Evolutionary conservation across 2,888 invertebrate species (phyloP).

Genomic region (Caenorhabditis doughertyi): DNA sequence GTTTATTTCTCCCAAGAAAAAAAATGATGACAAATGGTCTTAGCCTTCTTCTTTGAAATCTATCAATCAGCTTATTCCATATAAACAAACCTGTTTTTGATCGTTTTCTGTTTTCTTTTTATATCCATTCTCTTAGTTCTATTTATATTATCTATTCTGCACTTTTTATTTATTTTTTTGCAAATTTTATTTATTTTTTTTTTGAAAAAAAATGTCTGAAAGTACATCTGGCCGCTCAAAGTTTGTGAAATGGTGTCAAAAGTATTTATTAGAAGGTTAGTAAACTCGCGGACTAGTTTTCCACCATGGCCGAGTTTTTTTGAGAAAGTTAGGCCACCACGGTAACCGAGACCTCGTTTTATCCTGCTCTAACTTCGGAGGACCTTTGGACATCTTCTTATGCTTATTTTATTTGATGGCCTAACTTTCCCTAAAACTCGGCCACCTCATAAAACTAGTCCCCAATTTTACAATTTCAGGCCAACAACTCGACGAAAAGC

Average conservation of each 20-base stretch:
- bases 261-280: constrained; percentile 33
- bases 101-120: too few species aligned
- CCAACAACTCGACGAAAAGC: constrained; percentile 52
- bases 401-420: not conserved
- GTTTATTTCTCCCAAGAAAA: too few species aligned
- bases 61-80: too few species aligned
- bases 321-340: not conserved
- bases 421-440: too few species aligned
- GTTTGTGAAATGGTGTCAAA: constrained; percentile 24
- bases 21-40: too few species aligned
- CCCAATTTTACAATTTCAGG: constrained; percentile 9
- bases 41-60: too few species aligned
- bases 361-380: too few species aligned
- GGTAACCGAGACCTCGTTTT: not conserved
- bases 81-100: too few species aligned
- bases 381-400: too few species aligned
- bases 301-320: not conserved
- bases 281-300: not conserved
- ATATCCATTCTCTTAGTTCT: too few species aligned
- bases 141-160: too few species aligned
- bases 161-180: not conserved
- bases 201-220: not conserved
- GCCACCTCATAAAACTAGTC: not conserved
- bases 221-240: not conserved
- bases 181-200: not conserved